Evolutionary conservation across 2,113 vertebrate genomes (phyloP).

Genomic region (Noctilio leporinus): DNA sequence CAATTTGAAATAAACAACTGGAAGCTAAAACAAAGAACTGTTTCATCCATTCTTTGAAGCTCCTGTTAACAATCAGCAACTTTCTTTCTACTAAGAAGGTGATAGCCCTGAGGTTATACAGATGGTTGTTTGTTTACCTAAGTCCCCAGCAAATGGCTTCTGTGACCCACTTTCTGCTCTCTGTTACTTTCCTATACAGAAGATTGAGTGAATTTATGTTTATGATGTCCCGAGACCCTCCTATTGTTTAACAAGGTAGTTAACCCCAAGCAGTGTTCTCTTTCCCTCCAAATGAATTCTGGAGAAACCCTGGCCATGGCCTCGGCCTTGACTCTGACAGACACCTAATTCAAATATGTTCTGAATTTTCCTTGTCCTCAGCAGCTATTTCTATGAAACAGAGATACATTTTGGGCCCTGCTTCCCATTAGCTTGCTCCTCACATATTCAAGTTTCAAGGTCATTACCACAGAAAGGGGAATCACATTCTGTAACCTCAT

Average conservation of each 20-base stretch:
- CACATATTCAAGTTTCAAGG: constrained; percentile 72
- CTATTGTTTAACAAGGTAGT: not conserved
- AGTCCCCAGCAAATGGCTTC: not conserved
- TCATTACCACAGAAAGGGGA: constrained; percentile 73
- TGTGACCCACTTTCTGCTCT: not conserved
- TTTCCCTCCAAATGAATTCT: not conserved
- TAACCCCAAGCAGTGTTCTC: not conserved
- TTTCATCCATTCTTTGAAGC: not conserved
- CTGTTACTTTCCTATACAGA: not conserved
- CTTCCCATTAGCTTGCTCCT: constrained; percentile 74
- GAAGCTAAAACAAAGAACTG: not conserved
- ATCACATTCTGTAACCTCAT: constrained; percentile 66
- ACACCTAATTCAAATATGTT: not conserved
- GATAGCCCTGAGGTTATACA: not conserved
- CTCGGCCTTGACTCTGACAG: not conserved
- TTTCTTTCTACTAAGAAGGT: not conserved
- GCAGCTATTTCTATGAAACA: constrained; percentile 73
- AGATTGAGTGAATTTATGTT: not conserved
- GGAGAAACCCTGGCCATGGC: not conserved
- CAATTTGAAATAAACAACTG: not conserved
- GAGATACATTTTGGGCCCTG: constrained; percentile 65
- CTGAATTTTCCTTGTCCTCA: not conserved
- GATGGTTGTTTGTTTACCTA: not conserved
- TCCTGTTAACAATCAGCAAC: not conserved
- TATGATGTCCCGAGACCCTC: not conserved